Percentiles rank a stretch among this genome's conserved stretches.
These are phyloP conservation scores for Neomonachus schauinslandi DNA, from an alignment of 2,113 vertebrate species.

Conservation along the genomic window DNA sequence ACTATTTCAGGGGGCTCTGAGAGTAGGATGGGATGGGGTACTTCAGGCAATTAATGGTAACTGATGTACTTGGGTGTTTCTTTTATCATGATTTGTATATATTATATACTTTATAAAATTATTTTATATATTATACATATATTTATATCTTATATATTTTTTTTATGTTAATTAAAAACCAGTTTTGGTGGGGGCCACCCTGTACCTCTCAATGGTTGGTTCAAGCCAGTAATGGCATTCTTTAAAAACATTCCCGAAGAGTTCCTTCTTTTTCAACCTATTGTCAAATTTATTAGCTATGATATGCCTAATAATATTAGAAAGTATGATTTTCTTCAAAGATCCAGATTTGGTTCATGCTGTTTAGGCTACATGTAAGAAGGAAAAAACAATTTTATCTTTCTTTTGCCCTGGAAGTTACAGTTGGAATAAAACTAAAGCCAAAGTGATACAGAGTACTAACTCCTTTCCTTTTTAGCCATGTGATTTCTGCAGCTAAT, in stretches of 20 bases:
- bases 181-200: not conserved
- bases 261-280: not conserved
- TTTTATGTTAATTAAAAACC: not conserved
- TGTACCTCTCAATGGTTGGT: not conserved
- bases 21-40: not conserved
- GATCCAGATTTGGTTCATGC: not conserved
- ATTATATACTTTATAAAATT: not conserved
- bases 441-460: not conserved
- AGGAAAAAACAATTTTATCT: not conserved
- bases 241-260: not conserved
- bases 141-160: not conserved
- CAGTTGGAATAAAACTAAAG: constrained; percentile 1
- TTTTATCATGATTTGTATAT: not conserved
- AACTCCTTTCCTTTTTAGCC: constrained; percentile 17
- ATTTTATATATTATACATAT: not conserved
- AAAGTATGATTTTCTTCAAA: not conserved
- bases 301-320: not conserved
- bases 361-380: not conserved
- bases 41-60: not conserved
- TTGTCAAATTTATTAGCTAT: not conserved
- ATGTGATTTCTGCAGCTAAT: constrained; percentile 35
- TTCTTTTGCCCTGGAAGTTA: not conserved
- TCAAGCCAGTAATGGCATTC: not conserved
- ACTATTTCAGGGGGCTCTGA: not conserved
- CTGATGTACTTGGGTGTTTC: not conserved